A percentile compares a stretch with the other conserved stretches of the same genome.
Conservation (phyloP, 2,797 vertebrate genomes). For the Galago senegalensis region DNA sequence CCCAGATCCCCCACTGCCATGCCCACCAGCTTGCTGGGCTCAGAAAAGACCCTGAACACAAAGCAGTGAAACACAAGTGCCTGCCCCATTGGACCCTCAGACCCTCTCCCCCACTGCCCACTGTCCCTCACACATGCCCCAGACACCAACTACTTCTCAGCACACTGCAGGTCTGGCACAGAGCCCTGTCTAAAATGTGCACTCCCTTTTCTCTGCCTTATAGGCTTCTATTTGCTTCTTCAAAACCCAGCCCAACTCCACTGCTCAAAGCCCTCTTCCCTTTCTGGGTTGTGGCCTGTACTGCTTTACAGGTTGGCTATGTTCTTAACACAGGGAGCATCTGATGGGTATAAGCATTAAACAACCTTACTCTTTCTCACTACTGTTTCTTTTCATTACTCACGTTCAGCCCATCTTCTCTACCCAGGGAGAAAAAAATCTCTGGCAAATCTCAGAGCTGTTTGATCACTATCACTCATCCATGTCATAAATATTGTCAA, state of each 20-base stretch:
- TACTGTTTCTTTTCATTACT: not conserved
- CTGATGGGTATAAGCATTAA: not conserved
- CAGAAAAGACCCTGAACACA: not conserved
- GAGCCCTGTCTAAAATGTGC: not conserved
- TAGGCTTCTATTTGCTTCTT: not conserved
- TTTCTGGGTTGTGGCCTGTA: not conserved
- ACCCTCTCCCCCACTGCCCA: not conserved
- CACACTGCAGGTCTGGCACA: not conserved
- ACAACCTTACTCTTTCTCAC: not conserved
- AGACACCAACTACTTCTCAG: not conserved
- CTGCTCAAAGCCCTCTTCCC: not conserved
- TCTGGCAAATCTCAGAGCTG: not conserved
- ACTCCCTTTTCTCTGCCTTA: not conserved
- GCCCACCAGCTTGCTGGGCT: not conserved
- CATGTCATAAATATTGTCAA: not conserved
- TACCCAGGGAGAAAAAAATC: not conserved
- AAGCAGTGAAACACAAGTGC: not conserved
- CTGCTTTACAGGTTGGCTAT: not conserved
- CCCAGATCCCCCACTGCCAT: not conserved
- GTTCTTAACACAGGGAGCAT: not conserved
- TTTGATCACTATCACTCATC: not conserved
- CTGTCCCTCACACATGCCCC: not conserved
- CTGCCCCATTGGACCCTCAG: not conserved
- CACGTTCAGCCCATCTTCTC: not conserved
- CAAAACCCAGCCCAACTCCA: not conserved